phyloP scores from a whole-genome alignment of 2,113 vertebrate genomes.

The Caracal caracal region DNA sequence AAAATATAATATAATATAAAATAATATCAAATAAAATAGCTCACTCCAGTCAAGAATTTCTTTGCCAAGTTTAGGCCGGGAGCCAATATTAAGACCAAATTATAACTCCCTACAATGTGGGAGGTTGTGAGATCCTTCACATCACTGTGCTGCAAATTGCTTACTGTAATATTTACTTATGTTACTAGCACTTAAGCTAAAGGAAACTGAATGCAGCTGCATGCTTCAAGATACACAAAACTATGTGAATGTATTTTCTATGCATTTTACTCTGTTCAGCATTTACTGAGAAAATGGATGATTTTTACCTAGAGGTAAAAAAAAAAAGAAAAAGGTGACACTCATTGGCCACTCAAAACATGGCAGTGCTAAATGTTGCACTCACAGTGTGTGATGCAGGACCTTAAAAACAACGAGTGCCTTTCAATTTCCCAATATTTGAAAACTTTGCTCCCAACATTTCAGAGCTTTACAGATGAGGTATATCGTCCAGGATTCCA shows the following conservation, averaged over 20 bases:
- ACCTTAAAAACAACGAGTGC: constrained; percentile 36
- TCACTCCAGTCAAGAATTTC: neutral
- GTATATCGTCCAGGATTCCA: constrained; percentile 53
- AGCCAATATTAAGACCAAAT: constrained; percentile 22
- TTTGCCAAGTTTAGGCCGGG: constrained; percentile 34
- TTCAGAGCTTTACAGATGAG: constrained; percentile 53
- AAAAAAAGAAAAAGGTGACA: neutral
- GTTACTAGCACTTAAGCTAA: neutral
- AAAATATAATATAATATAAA: too few relatives aligned
- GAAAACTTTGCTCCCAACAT: constrained; percentile 36
- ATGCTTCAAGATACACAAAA: neutral
- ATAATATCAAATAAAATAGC: neutral
- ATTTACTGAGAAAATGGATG: neutral
- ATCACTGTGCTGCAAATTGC: neutral
- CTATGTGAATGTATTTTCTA: neutral
- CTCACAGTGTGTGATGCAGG: neutral
- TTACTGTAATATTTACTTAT: neutral
- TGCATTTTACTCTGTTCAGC: constrained; percentile 15
- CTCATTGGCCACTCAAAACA: constrained; percentile 5
- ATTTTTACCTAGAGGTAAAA: neutral
- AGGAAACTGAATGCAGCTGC: neutral
- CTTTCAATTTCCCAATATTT: constrained; percentile 62
- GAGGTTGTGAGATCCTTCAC: neutral
- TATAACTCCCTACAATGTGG: neutral
- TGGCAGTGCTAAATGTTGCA: neutral